Evolutionary conservation across 2,113 vertebrate genomes (phyloP).

Genomic region (Pelecanoides urinatrix): DNA sequence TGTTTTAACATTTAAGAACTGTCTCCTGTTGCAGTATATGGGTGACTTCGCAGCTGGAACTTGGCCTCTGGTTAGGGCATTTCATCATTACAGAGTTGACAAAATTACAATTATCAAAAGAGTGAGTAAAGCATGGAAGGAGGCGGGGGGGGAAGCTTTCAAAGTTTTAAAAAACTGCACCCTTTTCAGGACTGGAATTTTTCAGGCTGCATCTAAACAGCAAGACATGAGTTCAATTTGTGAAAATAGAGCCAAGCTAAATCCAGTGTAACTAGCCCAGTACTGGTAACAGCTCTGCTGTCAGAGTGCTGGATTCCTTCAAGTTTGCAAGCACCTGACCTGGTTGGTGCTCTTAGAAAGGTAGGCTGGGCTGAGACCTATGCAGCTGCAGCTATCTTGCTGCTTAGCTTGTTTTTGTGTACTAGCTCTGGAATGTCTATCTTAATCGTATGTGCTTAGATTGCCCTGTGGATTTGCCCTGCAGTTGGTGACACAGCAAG

Average conservation of each 20-base stretch:
- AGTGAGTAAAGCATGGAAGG: not conserved
- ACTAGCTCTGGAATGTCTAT: not conserved
- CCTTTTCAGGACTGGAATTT: not conserved
- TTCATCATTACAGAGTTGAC: not conserved
- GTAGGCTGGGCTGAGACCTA: not conserved
- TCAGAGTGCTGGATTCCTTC: not conserved
- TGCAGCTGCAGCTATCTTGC: not conserved
- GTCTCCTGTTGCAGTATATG: not conserved
- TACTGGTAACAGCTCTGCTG: not conserved
- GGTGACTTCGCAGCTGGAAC: not conserved
- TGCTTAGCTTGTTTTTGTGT: rapidly evolving
- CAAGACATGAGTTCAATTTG: not conserved
- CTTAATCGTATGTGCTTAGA: not conserved
- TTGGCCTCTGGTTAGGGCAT: not conserved
- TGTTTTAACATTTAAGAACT: not conserved
- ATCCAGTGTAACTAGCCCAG: not conserved
- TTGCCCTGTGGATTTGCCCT: not conserved
- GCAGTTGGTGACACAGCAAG: not conserved
- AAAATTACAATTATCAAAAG: not conserved
- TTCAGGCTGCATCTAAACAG: not conserved
- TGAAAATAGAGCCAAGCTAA: not conserved
- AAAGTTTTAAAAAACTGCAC: not conserved
- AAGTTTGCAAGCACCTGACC: not conserved
- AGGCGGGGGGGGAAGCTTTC: too few species aligned
- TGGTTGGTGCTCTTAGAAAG: not conserved